These are phyloP conservation scores for Heliornis fulica DNA, from an alignment of 2,113 vertebrate species.

Conservation along the genomic window DNA sequence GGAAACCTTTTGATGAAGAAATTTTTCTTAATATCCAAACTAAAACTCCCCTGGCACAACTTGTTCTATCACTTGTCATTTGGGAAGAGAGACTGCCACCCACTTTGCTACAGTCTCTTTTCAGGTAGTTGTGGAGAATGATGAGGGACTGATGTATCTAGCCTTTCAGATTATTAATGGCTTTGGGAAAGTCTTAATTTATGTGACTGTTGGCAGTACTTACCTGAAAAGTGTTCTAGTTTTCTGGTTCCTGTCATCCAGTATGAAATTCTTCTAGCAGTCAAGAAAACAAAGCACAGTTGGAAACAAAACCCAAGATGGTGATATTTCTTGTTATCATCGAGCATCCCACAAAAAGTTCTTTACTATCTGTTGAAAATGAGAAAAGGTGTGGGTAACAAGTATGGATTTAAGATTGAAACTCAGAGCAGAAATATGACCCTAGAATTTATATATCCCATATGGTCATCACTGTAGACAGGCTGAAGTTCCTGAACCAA, in stretches of 20 bases:
- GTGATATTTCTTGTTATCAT: not conserved
- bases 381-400: fast-evolving
- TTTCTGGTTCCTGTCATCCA: not conserved
- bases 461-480: fast-evolving
- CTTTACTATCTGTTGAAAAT: not conserved
- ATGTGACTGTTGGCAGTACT: not conserved
- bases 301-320: not conserved
- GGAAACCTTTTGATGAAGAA: too few relatives aligned
- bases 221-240: fast-evolving
- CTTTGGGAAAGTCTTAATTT: not conserved
- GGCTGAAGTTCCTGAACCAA: not conserved
- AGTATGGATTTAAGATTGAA: not conserved
- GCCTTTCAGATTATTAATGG: not conserved
- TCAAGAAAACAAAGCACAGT: fast-evolving
- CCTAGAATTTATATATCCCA: not conserved
- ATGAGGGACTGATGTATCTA: fast-evolving
- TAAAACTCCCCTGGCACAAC: too few relatives aligned
- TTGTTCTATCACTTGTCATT: too few relatives aligned
- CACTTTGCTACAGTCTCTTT: too few relatives aligned
- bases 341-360: not conserved
- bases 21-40: too few relatives aligned
- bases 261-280: not conserved
- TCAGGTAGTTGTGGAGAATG: too few relatives aligned
- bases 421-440: not conserved
- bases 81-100: too few relatives aligned